Conservation (phyloP, 2,797 vertebrate species). For the Macropus fuliginosus region DNA sequence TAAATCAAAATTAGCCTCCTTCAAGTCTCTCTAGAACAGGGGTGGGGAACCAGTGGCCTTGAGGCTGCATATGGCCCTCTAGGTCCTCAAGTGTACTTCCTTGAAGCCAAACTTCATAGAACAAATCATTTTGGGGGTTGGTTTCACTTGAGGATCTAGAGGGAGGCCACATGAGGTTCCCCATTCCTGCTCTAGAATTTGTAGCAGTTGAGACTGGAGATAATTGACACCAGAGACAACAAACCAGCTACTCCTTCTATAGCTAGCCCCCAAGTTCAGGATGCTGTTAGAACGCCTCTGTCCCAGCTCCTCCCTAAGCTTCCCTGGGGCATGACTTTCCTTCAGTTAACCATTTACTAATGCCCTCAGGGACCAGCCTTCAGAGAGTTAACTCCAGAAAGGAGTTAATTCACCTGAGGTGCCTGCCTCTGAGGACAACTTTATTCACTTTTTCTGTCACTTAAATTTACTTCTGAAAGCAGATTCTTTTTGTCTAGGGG, state of each 20-base stretch:
- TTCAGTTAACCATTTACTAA: background rate
- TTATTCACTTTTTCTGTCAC: background rate
- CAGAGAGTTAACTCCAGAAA: background rate
- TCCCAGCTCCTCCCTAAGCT: background rate
- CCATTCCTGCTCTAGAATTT: too few species aligned
- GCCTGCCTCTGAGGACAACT: background rate
- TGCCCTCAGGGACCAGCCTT: background rate
- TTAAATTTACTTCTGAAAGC: background rate
- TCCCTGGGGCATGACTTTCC: background rate
- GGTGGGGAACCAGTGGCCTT: too few species aligned
- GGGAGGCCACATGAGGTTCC: too few species aligned
- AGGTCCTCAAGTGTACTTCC: too few species aligned
- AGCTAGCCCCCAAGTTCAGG: background rate
- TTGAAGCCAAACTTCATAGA: too few species aligned
- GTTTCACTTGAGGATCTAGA: too few species aligned
- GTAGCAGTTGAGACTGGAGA: background rate
- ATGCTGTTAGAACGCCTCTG: background rate
- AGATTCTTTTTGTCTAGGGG: background rate
- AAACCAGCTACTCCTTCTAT: background rate
- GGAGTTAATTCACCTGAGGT: background rate
- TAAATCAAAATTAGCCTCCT: background rate
- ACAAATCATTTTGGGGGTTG: too few species aligned
- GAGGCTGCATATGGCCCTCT: too few species aligned
- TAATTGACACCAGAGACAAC: background rate
- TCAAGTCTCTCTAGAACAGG: background rate